These are phyloP conservation scores for Myripristis jacobus DNA, from an alignment of 2,797 vertebrate genomes.

Conservation along the genomic window DNA sequence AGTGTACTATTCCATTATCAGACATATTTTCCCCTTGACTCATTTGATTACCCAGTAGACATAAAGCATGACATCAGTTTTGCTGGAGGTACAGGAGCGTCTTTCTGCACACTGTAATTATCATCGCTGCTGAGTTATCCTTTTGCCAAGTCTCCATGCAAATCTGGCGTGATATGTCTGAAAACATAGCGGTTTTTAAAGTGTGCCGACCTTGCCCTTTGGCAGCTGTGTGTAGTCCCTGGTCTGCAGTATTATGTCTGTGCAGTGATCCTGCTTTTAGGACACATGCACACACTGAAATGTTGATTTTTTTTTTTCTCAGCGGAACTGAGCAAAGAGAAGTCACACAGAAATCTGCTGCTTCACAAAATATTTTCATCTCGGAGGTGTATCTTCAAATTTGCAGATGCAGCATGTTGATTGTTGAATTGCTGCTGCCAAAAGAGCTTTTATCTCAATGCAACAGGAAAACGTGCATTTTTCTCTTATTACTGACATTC, in stretches of 20 bases:
- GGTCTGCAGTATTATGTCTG: background rate
- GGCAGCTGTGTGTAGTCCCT: background rate
- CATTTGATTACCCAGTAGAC: constrained; percentile 56
- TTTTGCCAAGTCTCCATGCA: background rate
- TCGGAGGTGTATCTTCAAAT: constrained; percentile 28
- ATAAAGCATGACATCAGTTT: constrained; percentile 36
- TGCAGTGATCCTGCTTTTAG: background rate
- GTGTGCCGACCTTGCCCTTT: background rate
- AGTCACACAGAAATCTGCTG: constrained; percentile 22
- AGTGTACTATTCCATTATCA: constrained; percentile 42
- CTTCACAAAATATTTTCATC: constrained; percentile 58
- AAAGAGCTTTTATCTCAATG: constrained; percentile 68
- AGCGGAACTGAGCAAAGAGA: constrained; percentile 19
- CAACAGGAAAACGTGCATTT: constrained; percentile 22
- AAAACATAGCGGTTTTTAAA: background rate
- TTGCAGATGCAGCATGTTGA: constrained; percentile 44
- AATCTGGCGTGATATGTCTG: background rate
- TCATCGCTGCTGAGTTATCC: background rate
- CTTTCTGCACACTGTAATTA: constrained; percentile 53
- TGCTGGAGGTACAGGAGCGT: constrained; percentile 35
- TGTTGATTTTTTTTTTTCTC: background rate
- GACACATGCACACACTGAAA: background rate
- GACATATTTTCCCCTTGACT: constrained; percentile 67
- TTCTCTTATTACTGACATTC: constrained; percentile 40
- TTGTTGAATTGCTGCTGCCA: constrained; percentile 50